These are phyloP conservation scores for Hybognathus amarus DNA, from an alignment of 2,797 vertebrate species.

Conservation along the genomic window DNA sequence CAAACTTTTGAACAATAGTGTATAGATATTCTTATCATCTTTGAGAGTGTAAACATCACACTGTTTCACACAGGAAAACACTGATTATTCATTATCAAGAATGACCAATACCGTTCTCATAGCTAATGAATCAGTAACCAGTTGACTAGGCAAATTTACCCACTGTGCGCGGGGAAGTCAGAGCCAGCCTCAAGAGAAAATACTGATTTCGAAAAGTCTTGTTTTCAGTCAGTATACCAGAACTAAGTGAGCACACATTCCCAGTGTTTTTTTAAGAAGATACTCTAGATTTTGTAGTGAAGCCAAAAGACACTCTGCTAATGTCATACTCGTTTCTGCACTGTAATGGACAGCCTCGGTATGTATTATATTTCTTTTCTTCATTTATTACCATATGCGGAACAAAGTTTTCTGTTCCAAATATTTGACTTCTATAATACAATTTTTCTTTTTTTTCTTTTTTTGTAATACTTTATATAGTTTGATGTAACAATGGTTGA, in stretches of 20 bases:
- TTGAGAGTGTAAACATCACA: neutral
- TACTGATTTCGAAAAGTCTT: neutral
- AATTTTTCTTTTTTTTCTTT: too few species aligned
- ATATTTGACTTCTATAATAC: neutral
- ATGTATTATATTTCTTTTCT: constrained; percentile 8
- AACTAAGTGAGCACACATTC: neutral
- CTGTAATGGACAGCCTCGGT: constrained; percentile 34
- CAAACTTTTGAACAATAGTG: neutral
- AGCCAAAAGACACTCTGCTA: neutral
- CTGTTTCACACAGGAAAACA: neutral
- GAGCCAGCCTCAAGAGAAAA: neutral
- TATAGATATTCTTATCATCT: neutral
- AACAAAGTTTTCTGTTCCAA: neutral
- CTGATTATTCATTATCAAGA: constrained; percentile 51
- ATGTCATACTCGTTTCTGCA: constrained; percentile 11
- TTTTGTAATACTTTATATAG: neutral
- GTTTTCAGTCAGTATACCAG: neutral
- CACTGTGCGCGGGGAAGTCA: neutral
- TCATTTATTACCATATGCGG: neutral
- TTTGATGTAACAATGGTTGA: neutral
- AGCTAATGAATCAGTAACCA: constrained; percentile 56
- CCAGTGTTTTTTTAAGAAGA: neutral
- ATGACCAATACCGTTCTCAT: constrained; percentile 18
- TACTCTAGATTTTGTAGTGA: neutral
- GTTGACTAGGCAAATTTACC: constrained; percentile 30